Percentiles rank a stretch among this genome's conserved stretches.
Conservation (phyloP, 2,888 invertebrate species). For the Orthonychiurus folsomi region DNA sequence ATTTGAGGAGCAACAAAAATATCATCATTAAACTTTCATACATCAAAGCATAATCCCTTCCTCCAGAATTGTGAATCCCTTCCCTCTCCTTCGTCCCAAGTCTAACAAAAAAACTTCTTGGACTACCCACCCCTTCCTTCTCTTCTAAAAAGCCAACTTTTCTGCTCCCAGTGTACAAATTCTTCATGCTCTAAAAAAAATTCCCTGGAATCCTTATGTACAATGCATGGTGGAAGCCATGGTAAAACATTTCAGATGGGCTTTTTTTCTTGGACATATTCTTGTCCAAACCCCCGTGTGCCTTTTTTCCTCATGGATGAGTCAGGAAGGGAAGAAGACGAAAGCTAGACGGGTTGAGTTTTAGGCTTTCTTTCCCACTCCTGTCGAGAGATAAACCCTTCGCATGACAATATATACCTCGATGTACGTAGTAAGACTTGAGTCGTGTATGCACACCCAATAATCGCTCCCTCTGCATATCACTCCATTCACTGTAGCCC, state of each 20-base stretch:
- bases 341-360: too few species aligned
- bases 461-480: background rate
- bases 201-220: too few species aligned
- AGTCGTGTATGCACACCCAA: background rate
- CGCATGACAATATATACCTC: background rate
- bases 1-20: slow-evolving; percentile 28
- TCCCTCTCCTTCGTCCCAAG: background rate
- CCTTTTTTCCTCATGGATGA: too few species aligned
- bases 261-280: background rate
- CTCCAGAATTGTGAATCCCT: background rate
- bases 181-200: background rate
- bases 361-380: background rate
- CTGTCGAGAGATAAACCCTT: background rate
- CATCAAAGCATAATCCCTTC: slow-evolving; percentile 35
- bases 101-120: background rate
- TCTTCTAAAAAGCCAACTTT: background rate
- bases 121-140: background rate
- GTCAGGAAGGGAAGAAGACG: too few species aligned
- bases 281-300: background rate
- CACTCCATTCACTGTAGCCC: too few species aligned
- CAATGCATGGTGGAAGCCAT: too few species aligned
- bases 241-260: too few species aligned
- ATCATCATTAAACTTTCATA: slow-evolving; percentile 40
- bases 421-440: too few species aligned
- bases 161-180: background rate